These are phyloP conservation scores for Pipistrellus pygmaeus DNA, from an alignment of 2,797 vertebrate genomes.

Conservation along the genomic window DNA sequence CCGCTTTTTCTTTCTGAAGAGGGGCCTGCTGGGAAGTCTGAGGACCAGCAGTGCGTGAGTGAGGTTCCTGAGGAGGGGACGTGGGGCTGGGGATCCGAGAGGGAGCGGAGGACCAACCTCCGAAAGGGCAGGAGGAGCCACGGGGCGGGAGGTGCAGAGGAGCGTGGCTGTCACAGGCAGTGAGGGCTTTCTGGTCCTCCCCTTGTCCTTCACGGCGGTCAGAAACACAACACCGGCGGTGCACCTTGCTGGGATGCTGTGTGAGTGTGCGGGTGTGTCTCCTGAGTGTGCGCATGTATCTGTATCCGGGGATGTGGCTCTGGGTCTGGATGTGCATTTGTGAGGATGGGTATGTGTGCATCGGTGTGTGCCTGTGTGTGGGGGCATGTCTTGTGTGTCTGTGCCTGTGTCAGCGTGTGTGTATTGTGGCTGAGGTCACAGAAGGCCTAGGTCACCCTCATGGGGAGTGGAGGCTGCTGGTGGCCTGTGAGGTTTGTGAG, in stretches of 20 bases:
- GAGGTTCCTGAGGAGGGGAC: not conserved
- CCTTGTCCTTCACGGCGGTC: not conserved
- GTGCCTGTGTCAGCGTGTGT: not conserved
- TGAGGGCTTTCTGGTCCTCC: not conserved
- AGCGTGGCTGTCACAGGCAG: rapidly evolving
- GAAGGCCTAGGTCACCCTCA: not conserved
- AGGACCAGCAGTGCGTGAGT: rapidly evolving
- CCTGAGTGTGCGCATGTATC: not conserved
- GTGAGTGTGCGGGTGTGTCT: not conserved
- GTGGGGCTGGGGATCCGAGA: not conserved
- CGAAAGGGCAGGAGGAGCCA: not conserved
- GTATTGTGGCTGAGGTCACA: not conserved
- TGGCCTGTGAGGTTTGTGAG: not conserved
- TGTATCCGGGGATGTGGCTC: not conserved
- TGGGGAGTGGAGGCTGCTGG: not conserved
- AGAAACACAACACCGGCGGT: not conserved
- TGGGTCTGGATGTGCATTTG: not conserved
- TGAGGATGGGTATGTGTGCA: not conserved
- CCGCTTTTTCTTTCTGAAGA: not conserved
- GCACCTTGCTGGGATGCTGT: not conserved
- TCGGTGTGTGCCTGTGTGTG: not conserved
- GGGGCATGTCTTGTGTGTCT: not conserved
- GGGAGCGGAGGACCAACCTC: not conserved
- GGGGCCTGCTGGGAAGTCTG: not conserved
- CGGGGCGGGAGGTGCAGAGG: too few species aligned